These are phyloP conservation scores for Muscina levida DNA, from an alignment of 2,888 invertebrate species.

Conservation along the genomic window DNA sequence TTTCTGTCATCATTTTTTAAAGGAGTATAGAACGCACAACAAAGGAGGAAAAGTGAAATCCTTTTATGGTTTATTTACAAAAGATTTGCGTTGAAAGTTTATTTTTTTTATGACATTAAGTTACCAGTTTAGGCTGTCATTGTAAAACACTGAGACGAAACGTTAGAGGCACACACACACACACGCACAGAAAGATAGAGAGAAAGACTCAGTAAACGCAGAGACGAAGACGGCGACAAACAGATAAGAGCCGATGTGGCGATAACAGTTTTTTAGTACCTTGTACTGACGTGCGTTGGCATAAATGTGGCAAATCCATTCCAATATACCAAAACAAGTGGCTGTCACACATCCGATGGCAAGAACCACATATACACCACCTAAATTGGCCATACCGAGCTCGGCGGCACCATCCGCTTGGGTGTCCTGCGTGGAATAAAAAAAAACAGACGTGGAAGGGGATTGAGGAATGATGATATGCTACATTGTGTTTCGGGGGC, in stretches of 20 bases:
- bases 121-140: constrained; percentile 2
- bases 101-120: constrained; percentile 20
- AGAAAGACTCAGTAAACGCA: too few species aligned
- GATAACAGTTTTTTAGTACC: constrained; percentile 69
- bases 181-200: neutral
- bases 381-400: constrained; percentile 84
- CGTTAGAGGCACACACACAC: neutral
- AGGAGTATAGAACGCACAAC: too few species aligned
- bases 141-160: neutral
- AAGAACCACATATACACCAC: constrained; percentile 84
- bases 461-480: constrained; percentile 9
- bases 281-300: constrained; percentile 74
- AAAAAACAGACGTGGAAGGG: neutral
- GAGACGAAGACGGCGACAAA: constrained; percentile 21
- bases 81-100: neutral
- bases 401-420: constrained; percentile 79
- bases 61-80: constrained; percentile 45
- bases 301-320: constrained; percentile 75
- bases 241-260: constrained; percentile 43
- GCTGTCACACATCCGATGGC: constrained; percentile 80
- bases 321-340: constrained; percentile 76
- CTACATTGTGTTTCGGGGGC: neutral
- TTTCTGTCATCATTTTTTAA: too few species aligned
- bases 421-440: constrained; percentile 68
- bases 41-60: constrained; percentile 30